These are phyloP conservation scores for Trichopoda pennipes DNA, from an alignment of 2,888 invertebrate genomes.

Conservation along the genomic window DNA sequence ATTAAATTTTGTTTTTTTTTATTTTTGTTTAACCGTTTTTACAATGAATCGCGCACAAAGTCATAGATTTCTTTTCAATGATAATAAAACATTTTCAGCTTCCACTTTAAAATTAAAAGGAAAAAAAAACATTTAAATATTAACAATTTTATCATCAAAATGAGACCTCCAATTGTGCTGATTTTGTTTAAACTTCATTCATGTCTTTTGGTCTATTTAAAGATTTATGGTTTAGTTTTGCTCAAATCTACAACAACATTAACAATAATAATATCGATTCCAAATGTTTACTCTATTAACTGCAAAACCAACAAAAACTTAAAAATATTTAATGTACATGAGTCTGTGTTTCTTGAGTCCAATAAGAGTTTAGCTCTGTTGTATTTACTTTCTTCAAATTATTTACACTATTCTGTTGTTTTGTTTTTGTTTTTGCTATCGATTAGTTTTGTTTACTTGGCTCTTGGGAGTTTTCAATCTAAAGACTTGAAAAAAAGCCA, in stretches of 20 bases:
- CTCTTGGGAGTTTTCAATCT: slow-evolving; percentile 56
- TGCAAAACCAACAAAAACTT: slow-evolving; percentile 12
- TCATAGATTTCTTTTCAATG: slow-evolving; percentile 27
- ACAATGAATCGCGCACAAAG: neutral
- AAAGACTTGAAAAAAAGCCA: slow-evolving; percentile 2
- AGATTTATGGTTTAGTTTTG: slow-evolving; percentile 53
- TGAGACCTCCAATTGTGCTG: slow-evolving; percentile 52
- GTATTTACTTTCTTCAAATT: slow-evolving; percentile 40
- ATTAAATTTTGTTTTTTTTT: slow-evolving; percentile 32
- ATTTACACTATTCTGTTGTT: slow-evolving; percentile 11
- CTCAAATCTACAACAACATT: neutral
- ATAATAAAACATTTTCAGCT: slow-evolving; percentile 12
- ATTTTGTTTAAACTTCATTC: slow-evolving; percentile 25
- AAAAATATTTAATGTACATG: slow-evolving; percentile 28
- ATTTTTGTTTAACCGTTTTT: slow-evolving; percentile 18
- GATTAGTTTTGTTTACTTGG: slow-evolving; percentile 57
- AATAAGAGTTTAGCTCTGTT: neutral
- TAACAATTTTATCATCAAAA: slow-evolving; percentile 29
- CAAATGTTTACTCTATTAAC: slow-evolving; percentile 44
- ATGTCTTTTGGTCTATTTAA: slow-evolving; percentile 37
- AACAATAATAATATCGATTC: slow-evolving; percentile 14
- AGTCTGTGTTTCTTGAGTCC: neutral
- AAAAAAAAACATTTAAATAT: slow-evolving; percentile 7
- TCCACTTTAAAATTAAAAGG: slow-evolving; percentile 19
- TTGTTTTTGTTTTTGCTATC: slow-evolving; percentile 30